These are phyloP conservation scores for Falco novaeseelandiae DNA, from an alignment of 2,797 vertebrate genomes.

Conservation along the genomic window DNA sequence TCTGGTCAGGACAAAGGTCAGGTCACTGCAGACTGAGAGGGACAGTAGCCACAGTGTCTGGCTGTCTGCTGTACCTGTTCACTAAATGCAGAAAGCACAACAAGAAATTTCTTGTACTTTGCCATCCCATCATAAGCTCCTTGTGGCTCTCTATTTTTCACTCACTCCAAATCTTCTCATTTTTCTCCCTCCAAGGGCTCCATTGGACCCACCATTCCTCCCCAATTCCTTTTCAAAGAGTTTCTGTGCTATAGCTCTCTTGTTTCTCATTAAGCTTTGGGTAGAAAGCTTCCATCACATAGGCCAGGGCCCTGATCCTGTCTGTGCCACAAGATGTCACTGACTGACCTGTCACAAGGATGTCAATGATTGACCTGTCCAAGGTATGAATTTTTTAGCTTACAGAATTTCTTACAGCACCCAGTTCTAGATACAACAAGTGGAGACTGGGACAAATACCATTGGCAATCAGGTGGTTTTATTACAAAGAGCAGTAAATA, in stretches of 20 bases:
- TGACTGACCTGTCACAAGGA: not conserved
- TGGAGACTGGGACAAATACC: not conserved
- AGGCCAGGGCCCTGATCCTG: accelerated
- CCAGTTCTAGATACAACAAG: not conserved
- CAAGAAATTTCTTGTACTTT: not conserved
- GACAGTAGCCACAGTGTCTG: not conserved
- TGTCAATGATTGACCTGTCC: not conserved
- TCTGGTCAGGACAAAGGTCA: not conserved
- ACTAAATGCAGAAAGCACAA: not conserved
- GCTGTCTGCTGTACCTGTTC: not conserved
- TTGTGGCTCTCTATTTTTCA: not conserved
- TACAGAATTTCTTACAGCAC: not conserved
- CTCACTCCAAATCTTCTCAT: not conserved
- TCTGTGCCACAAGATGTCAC: not conserved
- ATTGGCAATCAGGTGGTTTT: not conserved
- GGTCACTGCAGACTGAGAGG: not conserved
- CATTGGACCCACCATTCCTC: not conserved
- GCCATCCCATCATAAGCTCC: not conserved
- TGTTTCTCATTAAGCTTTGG: not conserved
- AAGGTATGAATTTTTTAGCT: not conserved
- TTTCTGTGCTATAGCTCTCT: not conserved
- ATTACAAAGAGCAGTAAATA: slow-evolving; percentile 10
- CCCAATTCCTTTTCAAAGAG: not conserved
- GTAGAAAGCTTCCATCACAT: not conserved
- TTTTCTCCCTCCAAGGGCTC: not conserved